phyloP scores from a whole-genome alignment of 1,140 invertebrate species.

The Drosophila nikananu region DNA sequence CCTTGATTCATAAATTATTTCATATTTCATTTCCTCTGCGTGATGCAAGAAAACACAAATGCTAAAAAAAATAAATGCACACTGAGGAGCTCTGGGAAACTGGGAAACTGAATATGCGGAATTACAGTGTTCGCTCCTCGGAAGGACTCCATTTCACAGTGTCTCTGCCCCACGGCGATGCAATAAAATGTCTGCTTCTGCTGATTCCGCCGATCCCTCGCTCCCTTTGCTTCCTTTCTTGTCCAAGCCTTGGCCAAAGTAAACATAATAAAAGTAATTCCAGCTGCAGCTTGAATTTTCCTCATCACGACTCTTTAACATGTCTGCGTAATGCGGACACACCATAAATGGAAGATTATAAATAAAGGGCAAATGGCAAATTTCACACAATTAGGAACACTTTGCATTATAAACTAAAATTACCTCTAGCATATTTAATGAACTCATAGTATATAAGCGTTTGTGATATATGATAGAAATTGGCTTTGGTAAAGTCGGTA shows the following conservation, averaged over 20 bases:
- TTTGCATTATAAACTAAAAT: not conserved
- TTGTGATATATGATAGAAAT: no score
- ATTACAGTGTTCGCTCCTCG: constrained; percentile 18
- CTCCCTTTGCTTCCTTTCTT: not conserved
- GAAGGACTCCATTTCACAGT: constrained; percentile 16
- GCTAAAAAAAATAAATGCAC: constrained; percentile 51
- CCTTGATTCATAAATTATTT: constrained; percentile 72
- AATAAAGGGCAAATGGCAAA: not conserved
- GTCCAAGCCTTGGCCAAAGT: constrained; percentile 53
- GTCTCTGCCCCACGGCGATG: constrained; percentile 43
- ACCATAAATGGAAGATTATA: constrained; percentile 5
- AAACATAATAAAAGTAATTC: constrained; percentile 59
- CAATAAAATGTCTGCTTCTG: constrained; percentile 57
- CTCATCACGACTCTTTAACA: constrained; percentile 22
- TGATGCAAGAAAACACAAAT: constrained; percentile 38
- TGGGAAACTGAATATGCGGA: constrained; percentile 22
- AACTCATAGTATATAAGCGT: not conserved
- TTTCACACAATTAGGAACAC: not conserved
- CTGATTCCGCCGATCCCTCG: constrained; percentile 25
- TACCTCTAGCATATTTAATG: not conserved
- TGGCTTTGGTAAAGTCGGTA: no score
- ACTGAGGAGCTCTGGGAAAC: constrained; percentile 9
- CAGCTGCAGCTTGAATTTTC: constrained; percentile 51
- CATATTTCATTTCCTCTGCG: constrained; percentile 74
- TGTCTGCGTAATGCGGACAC: not conserved